A percentile compares a stretch with the other conserved stretches of the same genome.
phyloP scores from a whole-genome alignment of 2,113 vertebrate species.

The Psophia crepitans region DNA sequence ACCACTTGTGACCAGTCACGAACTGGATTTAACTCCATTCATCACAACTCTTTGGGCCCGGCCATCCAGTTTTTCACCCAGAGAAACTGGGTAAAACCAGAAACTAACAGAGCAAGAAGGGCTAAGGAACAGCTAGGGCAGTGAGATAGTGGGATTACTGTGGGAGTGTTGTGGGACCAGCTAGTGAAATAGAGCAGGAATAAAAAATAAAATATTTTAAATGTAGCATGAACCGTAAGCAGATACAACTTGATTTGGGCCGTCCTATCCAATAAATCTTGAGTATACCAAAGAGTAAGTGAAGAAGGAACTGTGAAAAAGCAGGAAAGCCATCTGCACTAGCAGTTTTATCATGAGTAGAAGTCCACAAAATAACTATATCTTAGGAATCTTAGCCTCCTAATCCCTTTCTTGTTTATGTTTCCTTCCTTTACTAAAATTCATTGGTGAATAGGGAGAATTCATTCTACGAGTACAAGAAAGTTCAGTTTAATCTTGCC shows the following conservation, averaged over 20 bases:
- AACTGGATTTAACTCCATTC: too few species aligned
- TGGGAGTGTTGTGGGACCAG: not conserved
- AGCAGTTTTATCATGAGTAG: not conserved
- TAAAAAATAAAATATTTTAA: not conserved
- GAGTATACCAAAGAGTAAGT: not conserved
- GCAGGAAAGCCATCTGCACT: not conserved
- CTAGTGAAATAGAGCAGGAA: not conserved
- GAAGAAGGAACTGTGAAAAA: not conserved
- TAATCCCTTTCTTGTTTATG: not conserved
- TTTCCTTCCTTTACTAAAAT: not conserved
- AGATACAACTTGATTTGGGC: not conserved
- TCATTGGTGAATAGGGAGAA: not conserved
- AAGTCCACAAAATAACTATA: not conserved
- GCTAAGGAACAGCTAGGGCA: not conserved
- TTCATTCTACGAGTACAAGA: not conserved
- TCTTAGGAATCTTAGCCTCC: not conserved
- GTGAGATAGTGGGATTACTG: not conserved
- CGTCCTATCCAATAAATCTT: not conserved
- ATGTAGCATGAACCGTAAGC: not conserved
- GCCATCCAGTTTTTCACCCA: not conserved
- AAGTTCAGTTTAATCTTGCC: not conserved
- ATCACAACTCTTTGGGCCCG: too few species aligned
- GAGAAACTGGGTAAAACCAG: not conserved
- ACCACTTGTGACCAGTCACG: too few species aligned
- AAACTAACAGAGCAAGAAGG: not conserved